These are phyloP conservation scores for Diadegma fenestrale DNA, from an alignment of 2,888 invertebrate genomes.

Conservation along the genomic window DNA sequence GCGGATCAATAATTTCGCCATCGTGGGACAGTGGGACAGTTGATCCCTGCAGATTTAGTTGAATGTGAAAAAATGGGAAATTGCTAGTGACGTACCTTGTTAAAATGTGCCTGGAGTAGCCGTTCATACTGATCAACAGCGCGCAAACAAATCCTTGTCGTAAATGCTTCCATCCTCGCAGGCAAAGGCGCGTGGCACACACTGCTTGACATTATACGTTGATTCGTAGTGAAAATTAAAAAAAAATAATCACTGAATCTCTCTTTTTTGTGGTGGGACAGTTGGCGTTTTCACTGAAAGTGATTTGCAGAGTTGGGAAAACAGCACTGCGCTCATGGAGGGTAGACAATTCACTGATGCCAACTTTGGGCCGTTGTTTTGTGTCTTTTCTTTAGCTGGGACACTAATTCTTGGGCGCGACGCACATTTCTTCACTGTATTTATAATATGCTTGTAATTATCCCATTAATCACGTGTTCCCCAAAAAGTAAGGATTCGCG, in stretches of 20 bases:
- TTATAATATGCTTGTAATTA: background rate
- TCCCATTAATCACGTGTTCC: background rate
- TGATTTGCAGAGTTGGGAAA: background rate
- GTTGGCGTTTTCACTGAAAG: slow-evolving; percentile 3
- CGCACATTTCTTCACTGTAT: slow-evolving; percentile 4
- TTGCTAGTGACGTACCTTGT: slow-evolving; percentile 80
- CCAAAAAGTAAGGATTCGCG: background rate
- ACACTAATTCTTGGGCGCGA: slow-evolving; percentile 26
- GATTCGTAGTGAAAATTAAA: background rate
- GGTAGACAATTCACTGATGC: background rate
- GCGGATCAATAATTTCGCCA: background rate
- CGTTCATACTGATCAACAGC: slow-evolving; percentile 89
- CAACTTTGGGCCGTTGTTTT: background rate
- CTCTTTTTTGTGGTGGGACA: background rate
- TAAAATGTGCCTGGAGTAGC: slow-evolving; percentile 87
- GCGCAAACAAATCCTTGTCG: slow-evolving; percentile 87
- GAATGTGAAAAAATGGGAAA: background rate
- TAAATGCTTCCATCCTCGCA: slow-evolving; percentile 84
- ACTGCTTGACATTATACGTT: slow-evolving; percentile 81
- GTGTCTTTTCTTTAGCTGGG: background rate
- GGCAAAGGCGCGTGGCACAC: slow-evolving; percentile 83
- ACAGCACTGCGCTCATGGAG: background rate
- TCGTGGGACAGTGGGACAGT: background rate
- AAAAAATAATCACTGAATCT: slow-evolving; percentile 2
- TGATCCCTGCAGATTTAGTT: no score